Percentiles rank a stretch among this genome's conserved stretches.
Evolutionary conservation across 64 coral and sea anemone genomes (phyloP).

Genomic region (Actinia equina): DNA sequence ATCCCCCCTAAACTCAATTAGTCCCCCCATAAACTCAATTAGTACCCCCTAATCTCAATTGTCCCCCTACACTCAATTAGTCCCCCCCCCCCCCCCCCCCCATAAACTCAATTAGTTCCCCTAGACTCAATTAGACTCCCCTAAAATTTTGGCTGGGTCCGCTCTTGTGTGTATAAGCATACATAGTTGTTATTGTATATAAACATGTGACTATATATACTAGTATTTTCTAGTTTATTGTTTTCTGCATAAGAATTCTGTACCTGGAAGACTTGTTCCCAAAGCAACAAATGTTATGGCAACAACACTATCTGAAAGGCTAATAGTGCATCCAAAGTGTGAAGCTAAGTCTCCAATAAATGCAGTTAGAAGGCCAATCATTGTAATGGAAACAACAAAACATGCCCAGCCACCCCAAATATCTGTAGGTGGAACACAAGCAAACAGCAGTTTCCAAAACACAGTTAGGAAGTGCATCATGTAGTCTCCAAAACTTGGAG

Average conservation of each 20-base stretch:
- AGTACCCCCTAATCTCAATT: no score
- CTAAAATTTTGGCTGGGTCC: no score
- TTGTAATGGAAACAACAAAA: constrained; percentile 86
- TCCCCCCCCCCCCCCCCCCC: no score
- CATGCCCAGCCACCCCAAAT: constrained; percentile 98
- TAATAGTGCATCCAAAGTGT: constrained; percentile 98
- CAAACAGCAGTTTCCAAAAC: constrained; percentile 97
- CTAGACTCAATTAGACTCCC: no score
- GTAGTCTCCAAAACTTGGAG: constrained; percentile 92
- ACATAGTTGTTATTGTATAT: no score
- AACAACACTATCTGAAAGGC: constrained; percentile 90
- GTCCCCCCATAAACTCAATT: no score
- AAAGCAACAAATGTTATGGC: constrained; percentile 98
- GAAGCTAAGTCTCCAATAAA: constrained; percentile 93
- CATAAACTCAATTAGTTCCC: no score
- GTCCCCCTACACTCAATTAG: no score
- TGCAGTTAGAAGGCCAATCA: constrained; percentile 94
- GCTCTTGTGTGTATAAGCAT: no score
- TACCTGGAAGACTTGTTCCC: constrained; percentile 99
- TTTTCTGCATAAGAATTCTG: background rate
- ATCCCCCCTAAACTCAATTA: no score
- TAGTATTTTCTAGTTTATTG: background rate
- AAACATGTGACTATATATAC: no score
- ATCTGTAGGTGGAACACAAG: constrained; percentile 89
- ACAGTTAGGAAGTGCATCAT: constrained; percentile 99